A percentile compares a stretch with the other conserved stretches of the same genome.
Evolutionary conservation across 2,113 vertebrate species (phyloP).

Genomic region (Alectura lathami): DNA sequence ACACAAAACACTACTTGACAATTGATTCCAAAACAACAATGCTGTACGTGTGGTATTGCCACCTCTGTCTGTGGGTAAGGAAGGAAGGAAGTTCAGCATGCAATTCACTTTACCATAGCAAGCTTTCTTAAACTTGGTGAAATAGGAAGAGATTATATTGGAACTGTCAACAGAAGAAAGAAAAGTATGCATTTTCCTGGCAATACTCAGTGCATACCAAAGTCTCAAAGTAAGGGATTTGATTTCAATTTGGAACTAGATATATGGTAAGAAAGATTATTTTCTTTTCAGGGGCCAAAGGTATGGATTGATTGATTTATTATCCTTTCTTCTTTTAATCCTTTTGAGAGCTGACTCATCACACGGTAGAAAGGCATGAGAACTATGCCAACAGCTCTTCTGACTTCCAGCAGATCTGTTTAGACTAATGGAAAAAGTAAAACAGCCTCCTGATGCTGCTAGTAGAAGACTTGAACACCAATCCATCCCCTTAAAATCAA

Average conservation of each 20-base stretch:
- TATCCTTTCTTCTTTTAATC: neutral
- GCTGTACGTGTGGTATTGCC: no score
- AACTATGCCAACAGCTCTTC: neutral
- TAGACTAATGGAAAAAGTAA: neutral
- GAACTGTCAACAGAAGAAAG: neutral
- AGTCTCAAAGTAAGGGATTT: neutral
- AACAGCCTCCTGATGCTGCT: neutral
- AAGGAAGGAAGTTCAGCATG: neutral
- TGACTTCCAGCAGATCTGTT: neutral
- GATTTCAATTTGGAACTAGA: neutral
- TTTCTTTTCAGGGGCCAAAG: fast-evolving
- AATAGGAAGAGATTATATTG: neutral
- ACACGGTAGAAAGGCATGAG: neutral
- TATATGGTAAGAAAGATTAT: neutral
- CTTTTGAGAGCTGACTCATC: neutral
- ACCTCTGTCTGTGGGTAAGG: neutral
- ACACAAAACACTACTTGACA: neutral
- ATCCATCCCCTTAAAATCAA: neutral
- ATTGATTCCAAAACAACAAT: neutral
- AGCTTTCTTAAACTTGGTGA: neutral
- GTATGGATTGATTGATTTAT: neutral
- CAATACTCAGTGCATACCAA: neutral
- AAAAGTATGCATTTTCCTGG: neutral
- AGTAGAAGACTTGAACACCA: neutral
- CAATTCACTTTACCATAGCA: neutral